Percentiles rank a stretch among this genome's conserved stretches.
Conservation (phyloP, 2,113 vertebrate species). For the Sylvia atricapilla region DNA sequence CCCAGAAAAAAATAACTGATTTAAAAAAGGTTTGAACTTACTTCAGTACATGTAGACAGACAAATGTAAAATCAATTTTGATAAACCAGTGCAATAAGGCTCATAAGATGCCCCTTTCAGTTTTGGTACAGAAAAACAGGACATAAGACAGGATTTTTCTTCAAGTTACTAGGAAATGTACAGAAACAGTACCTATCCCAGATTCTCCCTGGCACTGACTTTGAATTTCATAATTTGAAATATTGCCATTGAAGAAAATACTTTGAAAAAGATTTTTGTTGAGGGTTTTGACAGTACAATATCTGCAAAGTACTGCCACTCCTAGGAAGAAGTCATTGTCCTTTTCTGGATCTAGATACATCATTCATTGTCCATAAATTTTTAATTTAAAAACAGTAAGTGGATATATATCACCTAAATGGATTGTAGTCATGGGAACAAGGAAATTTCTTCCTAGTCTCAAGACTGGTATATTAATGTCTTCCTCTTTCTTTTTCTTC, state of each 20-base stretch:
- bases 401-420: neutral
- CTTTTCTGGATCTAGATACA: neutral
- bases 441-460: neutral
- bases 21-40: neutral
- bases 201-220: neutral
- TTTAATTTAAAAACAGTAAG: neutral
- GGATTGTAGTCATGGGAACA: neutral
- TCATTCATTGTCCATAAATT: neutral
- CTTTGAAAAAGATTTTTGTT: neutral
- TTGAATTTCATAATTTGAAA: neutral
- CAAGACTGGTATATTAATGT: neutral
- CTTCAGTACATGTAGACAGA: neutral
- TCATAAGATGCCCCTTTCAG: neutral
- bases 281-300: neutral
- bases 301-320: neutral
- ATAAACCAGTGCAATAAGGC: neutral
- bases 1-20: neutral
- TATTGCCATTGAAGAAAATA: neutral
- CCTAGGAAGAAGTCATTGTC: neutral
- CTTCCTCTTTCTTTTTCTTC: neutral
- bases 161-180: neutral
- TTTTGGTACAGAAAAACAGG: neutral
- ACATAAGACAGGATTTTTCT: neutral
- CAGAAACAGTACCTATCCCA: neutral
- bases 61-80: conserved; percentile 10